Evolutionary conservation across 2,113 vertebrate genomes (phyloP), one percentile per base, ranked within the genome.

Genomic region (Pholis gunnellus): DNA sequence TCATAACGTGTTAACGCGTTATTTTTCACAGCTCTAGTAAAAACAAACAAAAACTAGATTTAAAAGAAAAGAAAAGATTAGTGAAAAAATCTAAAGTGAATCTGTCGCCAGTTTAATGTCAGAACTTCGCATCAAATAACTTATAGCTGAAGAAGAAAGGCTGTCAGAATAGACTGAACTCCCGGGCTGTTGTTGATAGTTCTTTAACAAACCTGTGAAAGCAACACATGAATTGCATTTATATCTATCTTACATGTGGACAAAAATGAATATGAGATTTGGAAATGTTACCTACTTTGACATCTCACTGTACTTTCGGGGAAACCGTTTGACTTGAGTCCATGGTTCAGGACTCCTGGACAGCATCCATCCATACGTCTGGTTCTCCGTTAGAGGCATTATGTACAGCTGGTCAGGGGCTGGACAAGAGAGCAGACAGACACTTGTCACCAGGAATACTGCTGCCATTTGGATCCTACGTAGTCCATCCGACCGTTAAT

Each of bases 341-440:
- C 96, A 96, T 0, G 94, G 92, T 59, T 86, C 85, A 65, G 79
- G 14, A 22, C 11, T 11, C 68, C 82, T 29, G 85, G 90, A 74
- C 22, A 85, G 1, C 94, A 93, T 92, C 95, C 96, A 96, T 50
- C 96, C 96, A 44, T 95, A 95, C 81, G 93, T 94, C 92, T 96
- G 96, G 71, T 72, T 93, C 14, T 95, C 91, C 0, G 96, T 96
- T 87, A 96, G 5, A 40, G 96, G 95, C 22, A 86, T 84, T 64
- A 90, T 66, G 81, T 96, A 96, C 78, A 95, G 85, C 87, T 96
- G 93, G 73, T 95, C 95, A n/a, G 95, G 95, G n/a, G 95, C 96
- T 97, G 65, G 11, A 27, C 20, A 50, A 48, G 34, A 78, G 13
- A 79, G 2, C 7, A 67, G 18, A 29, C 5, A 17, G 4, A 66